Evolutionary conservation across 92 coral and sea anemone species (phyloP).

Genomic region (Epizoanthus fatuus): DNA sequence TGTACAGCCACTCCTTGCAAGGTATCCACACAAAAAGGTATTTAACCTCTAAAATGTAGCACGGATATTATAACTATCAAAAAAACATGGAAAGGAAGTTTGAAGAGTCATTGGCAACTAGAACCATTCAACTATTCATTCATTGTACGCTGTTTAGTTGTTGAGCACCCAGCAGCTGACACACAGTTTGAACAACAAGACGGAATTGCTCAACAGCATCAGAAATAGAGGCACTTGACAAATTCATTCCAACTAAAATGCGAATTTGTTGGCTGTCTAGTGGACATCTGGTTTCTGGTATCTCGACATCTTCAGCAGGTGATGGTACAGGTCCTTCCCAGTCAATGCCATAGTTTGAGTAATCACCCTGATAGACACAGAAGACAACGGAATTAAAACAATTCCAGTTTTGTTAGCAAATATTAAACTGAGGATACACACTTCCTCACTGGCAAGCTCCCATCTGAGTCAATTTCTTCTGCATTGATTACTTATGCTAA

Average conservation of each 20-base stretch:
- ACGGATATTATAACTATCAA: too few relatives aligned
- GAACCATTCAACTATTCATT: too few relatives aligned
- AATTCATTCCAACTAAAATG: slow-evolving; percentile 16
- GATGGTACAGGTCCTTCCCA: slow-evolving; percentile 76
- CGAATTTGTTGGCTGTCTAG: slow-evolving; percentile 24
- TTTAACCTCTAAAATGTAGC: too few relatives aligned
- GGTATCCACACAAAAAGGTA: too few relatives aligned
- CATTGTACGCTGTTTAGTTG: too few relatives aligned
- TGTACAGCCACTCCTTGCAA: too few relatives aligned
- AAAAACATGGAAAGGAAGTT: too few relatives aligned
- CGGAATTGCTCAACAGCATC: slow-evolving; percentile 39
- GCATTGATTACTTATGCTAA: too few relatives aligned
- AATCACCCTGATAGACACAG: slow-evolving; percentile 49
- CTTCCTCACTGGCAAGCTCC: too few relatives aligned
- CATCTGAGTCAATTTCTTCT: too few relatives aligned
- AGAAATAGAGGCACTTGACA: slow-evolving; percentile 30
- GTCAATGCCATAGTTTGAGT: slow-evolving; percentile 72
- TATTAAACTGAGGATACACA: too few relatives aligned
- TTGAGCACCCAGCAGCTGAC: background rate
- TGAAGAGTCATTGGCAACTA: too few relatives aligned
- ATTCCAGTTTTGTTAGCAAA: background rate
- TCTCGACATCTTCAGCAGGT: slow-evolving; percentile 65
- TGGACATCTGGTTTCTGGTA: slow-evolving; percentile 74
- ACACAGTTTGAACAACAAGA: slow-evolving; percentile 30
- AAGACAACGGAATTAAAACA: background rate